Base-by-base conservation (phyloP, 92 coral and sea anemone genomes). In the Anthopleura xanthogrammica region DNA sequence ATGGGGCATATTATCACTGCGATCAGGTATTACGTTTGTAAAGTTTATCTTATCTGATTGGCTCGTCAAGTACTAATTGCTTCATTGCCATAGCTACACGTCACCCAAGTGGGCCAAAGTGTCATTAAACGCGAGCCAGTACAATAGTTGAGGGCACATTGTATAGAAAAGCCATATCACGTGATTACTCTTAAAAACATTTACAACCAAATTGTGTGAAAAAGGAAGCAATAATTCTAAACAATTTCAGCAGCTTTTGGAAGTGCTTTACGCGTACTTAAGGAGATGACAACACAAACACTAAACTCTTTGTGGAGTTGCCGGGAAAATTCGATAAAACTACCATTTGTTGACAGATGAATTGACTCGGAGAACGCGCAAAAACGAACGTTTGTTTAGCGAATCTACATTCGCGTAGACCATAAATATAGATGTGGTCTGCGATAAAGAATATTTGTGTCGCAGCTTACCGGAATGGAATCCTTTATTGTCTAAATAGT, bases 1-100 rank as follows among this genome's bases (percentile, higher is more conserved):
- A 91, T 93, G 91, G 96, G 91, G 91, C 93, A 94, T 94, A 93
- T 92, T 91, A 94, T 91, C 93, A 87, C 95, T 83, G 62, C 88
- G 88, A 91, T 89, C 90, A 92, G 88, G 90, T 88, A 91, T 91
- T 93, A 93, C 92, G 98, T 94, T 89, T 90, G 93, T 89, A 87
- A 93, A 89, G 90, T 93, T 89, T 86, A 86, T 83, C 90, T 87
- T 68, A 92, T 88, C 94, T 89, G 93, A 94, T 94, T 94, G 98
- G 98, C 92, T 93, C 88, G 85, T 85, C 83, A 85, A 89, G 92
- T 90, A 84, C 92, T 92, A 89, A 92, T 92, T 92, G 91, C 92
- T 90, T 79, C 85, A 88, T 82, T 86, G 85, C 90, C 83, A 92
- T 92, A 86, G 90, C 90, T 77, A 94, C 92, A 76, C 86, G 98